Conservation (phyloP, 2,888 invertebrate species). For the Orthonevra nobilis region DNA sequence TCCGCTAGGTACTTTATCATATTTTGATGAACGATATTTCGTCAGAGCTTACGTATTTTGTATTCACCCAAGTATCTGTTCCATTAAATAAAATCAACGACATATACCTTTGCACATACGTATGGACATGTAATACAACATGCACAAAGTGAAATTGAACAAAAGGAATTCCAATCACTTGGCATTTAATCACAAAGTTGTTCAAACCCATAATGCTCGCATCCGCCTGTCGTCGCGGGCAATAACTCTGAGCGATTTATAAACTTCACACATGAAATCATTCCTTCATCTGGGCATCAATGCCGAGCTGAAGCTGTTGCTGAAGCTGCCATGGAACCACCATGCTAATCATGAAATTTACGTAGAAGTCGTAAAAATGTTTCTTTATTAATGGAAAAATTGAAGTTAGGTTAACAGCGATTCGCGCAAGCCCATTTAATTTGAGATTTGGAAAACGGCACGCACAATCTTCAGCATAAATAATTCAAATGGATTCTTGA, state of each 20-base stretch:
- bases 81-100: too few species aligned
- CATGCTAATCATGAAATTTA: conserved; percentile 68
- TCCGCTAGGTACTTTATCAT: too few species aligned
- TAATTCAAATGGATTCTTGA: conserved; percentile 66
- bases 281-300: conserved; percentile 61
- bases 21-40: too few species aligned
- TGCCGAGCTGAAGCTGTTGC: conserved; percentile 26
- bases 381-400: conserved; percentile 70
- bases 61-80: too few species aligned
- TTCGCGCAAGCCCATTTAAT: conserved; percentile 70
- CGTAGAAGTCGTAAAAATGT: conserved; percentile 70
- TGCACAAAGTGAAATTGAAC: conserved; percentile 4
- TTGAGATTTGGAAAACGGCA: conserved; percentile 70
- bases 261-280: conserved; percentile 70
- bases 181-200: conserved; percentile 67
- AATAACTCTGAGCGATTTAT: conserved; percentile 64
- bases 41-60: too few species aligned
- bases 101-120: too few species aligned
- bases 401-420: conserved; percentile 70
- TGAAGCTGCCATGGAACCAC: conserved; percentile 25
- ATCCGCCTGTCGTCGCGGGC: conserved; percentile 61
- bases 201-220: conserved; percentile 55
- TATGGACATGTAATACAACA: too few species aligned
- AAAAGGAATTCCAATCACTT: conserved; percentile 44
- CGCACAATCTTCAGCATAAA: conserved; percentile 70